Evolutionary conservation across 2,113 vertebrate species (phyloP).

Genomic region (Gopherus evgoodei): DNA sequence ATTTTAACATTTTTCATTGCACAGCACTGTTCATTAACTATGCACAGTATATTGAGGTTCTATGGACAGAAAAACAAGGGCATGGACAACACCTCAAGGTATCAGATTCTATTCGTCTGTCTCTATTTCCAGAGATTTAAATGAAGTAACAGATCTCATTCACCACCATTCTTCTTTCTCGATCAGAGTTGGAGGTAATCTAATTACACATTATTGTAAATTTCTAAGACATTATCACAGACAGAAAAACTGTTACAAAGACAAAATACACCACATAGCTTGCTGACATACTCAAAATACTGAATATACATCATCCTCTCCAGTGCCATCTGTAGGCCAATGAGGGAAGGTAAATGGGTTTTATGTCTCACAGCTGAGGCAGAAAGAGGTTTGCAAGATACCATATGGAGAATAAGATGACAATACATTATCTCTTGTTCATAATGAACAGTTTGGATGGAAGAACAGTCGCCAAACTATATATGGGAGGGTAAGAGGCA

Average conservation of each 20-base stretch:
- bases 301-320: not conserved
- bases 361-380: not conserved
- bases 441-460: not conserved
- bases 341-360: not conserved
- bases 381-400: not conserved
- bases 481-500: not conserved
- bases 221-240: conserved; percentile 12
- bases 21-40: not conserved
- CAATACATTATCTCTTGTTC: not conserved
- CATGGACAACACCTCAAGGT: conserved; percentile 1
- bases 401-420: not conserved
- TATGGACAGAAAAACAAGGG: conserved; percentile 26
- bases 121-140: conserved; percentile 18
- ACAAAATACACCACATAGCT: conserved; percentile 14
- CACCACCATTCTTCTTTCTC: not conserved
- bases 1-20: not conserved
- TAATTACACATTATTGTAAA: conserved; percentile 24
- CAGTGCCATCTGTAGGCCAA: not conserved
- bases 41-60: not conserved
- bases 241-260: conserved; percentile 12
- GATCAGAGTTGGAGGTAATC: conserved; percentile 34
- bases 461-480: not conserved
- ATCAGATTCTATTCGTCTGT: conserved; percentile 6
- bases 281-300: conserved; percentile 28
- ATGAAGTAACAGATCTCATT: conserved; percentile 16